A percentile compares a stretch with the other conserved stretches of the same genome.
Conservation (phyloP, 1,140 invertebrate genomes). For the Platyscapa corneri region DNA sequence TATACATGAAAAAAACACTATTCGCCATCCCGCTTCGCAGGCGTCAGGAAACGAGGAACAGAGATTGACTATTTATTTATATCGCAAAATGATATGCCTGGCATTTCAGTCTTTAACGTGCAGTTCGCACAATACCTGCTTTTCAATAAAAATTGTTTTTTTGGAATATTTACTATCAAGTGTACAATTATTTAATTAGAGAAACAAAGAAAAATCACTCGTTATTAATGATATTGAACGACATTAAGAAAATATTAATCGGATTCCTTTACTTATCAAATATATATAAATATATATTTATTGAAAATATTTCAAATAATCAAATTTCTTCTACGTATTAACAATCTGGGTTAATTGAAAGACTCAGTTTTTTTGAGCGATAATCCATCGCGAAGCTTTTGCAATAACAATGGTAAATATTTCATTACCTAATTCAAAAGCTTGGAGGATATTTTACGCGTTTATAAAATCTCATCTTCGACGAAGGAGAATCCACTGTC, state of each 20-base stretch:
- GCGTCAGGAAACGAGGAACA: slow-evolving; percentile 72
- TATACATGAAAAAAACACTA: slow-evolving; percentile 43
- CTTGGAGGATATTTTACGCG: slow-evolving; percentile 57
- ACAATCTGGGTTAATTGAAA: too few species aligned
- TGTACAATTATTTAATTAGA: neutral
- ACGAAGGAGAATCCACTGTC: slow-evolving; percentile 23
- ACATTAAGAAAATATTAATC: neutral
- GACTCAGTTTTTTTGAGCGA: neutral
- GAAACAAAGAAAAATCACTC: neutral
- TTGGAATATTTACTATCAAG: neutral
- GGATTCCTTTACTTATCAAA: neutral
- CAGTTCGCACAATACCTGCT: slow-evolving; percentile 25
- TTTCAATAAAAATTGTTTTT: neutral
- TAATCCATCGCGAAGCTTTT: slow-evolving; percentile 64
- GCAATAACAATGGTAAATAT: slow-evolving; percentile 63
- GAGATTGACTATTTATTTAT: slow-evolving; percentile 71
- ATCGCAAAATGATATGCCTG: slow-evolving; percentile 71
- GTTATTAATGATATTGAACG: neutral
- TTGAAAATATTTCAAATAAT: neutral
- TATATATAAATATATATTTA: too few species aligned
- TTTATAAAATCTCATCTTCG: slow-evolving; percentile 51
- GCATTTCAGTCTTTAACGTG: slow-evolving; percentile 64
- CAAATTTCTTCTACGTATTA: too few species aligned
- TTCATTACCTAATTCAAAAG: slow-evolving; percentile 69
- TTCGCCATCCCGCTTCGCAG: slow-evolving; percentile 61